Conservation (phyloP, 2,113 vertebrate species). For the Galeopterus variegatus region DNA sequence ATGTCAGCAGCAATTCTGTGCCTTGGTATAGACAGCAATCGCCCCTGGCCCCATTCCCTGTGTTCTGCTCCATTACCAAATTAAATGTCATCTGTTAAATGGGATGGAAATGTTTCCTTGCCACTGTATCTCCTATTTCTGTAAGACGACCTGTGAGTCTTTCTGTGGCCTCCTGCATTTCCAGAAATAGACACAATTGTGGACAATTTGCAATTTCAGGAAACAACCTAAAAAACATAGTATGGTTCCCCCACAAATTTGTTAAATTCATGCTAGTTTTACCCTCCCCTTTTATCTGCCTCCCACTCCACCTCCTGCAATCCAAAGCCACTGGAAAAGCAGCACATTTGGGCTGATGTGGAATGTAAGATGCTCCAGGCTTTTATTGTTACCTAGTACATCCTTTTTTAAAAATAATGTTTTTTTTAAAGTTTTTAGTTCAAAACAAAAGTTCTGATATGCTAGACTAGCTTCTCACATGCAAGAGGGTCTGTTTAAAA, state of each 20-base stretch:
- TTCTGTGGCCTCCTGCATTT: neutral
- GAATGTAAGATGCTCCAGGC: neutral
- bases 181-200: neutral
- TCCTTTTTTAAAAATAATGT: slow-evolving; percentile 7
- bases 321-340: slow-evolving; percentile 65
- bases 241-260: slow-evolving; percentile 52
- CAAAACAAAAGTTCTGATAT: neutral
- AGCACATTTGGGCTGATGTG: neutral
- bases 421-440: neutral
- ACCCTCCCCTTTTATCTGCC: slow-evolving; percentile 56
- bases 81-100: neutral
- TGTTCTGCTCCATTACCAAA: neutral
- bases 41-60: no score
- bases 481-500: neutral
- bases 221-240: neutral
- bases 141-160: neutral
- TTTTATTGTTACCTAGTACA: slow-evolving; percentile 58
- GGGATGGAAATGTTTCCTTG: neutral
- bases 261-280: slow-evolving; percentile 71
- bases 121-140: neutral
- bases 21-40: neutral
- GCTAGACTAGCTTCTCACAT: neutral
- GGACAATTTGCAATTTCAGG: slow-evolving; percentile 13
- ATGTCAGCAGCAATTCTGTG: neutral
- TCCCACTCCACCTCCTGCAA: slow-evolving; percentile 69